A percentile compares a stretch with the other conserved stretches of the same genome.
Conservation (phyloP, 1,140 invertebrate genomes). For the Mizuhopecten yessoensis region DNA sequence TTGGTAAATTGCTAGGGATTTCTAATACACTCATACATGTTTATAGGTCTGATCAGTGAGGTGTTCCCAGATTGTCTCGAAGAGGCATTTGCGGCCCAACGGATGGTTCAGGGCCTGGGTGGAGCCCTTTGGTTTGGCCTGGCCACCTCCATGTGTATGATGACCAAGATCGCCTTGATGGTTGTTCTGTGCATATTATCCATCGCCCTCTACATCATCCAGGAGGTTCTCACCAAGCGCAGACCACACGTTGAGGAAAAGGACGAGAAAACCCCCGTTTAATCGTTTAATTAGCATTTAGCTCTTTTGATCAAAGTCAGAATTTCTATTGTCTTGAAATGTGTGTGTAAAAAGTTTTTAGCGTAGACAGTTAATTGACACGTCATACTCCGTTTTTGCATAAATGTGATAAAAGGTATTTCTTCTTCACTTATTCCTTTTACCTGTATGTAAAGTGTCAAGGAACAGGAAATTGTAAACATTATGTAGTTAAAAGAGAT, state of each 20-base stretch:
- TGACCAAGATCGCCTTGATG: constrained; percentile 71
- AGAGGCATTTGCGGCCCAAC: constrained; percentile 72
- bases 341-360: background rate
- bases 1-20: background rate
- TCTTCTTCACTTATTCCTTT: too few species aligned
- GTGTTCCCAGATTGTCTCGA: constrained; percentile 75
- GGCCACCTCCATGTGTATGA: constrained; percentile 68
- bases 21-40: background rate
- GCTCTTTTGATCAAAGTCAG: too few species aligned
- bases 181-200: constrained; percentile 55
- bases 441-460: too few species aligned
- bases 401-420: too few species aligned
- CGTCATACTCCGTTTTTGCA: too few species aligned
- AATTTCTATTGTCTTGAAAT: background rate
- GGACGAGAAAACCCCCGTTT: background rate
- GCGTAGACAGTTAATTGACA: background rate
- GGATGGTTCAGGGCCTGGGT: constrained; percentile 70
- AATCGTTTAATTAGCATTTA: background rate
- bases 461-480: too few species aligned
- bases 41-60: constrained; percentile 73
- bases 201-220: constrained; percentile 63
- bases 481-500: too few species aligned
- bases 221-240: constrained; percentile 56
- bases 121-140: constrained; percentile 66
- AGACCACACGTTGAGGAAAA: background rate